Evolutionary conservation across 2,113 vertebrate genomes (phyloP), one percentile per base, ranked within the genome.

Genomic region (Scopus umbretta): DNA sequence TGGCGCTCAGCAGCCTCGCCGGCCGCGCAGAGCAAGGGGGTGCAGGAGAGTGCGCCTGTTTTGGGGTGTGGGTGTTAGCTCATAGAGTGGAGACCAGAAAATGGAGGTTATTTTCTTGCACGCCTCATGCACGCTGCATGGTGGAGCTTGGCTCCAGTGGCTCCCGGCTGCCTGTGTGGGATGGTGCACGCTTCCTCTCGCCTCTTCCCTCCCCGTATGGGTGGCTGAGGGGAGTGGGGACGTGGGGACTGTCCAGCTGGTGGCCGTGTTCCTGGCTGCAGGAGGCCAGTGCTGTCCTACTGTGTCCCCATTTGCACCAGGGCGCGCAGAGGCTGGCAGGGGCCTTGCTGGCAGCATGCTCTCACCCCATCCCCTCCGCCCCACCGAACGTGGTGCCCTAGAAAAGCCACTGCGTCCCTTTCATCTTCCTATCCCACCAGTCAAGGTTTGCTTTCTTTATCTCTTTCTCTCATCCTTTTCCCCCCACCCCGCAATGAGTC

Each of bases 361-460:
- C 78, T 75, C 72, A 1, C 78, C 52, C 38, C 62, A 1, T 80
- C 83, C 91, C 90, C 66, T 87, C 58, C 7, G 0, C 73, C 68
- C 56, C 68, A 19, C 73, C 0, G 2, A 81, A 49, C 7, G 3
- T 21, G 6, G 43, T 0, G 67, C 86, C 96, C 96, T 85, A 94
- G 91, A 95, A 96, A 91, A 94, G 78, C 91, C 95, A 72, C 52
- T 1, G 29, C 73, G 78, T 90, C 49, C 76, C 81, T 92, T 91
- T 94, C 89, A 89, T 87, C 91, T 89, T 26, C 72, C 76, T 25
- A 40, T 38, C 67, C 83, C 94, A 84, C 95, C 73, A 84, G 94
- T 19, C 80, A 36, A 81, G 94, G 58, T 89, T 87, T 84, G 85
- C 91, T 89, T 91, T 79, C 95, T 94, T 93, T 70, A 67, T 96